Evolutionary conservation across 2,797 vertebrate genomes (phyloP).

Genomic region (Hemibagrus guttatus): DNA sequence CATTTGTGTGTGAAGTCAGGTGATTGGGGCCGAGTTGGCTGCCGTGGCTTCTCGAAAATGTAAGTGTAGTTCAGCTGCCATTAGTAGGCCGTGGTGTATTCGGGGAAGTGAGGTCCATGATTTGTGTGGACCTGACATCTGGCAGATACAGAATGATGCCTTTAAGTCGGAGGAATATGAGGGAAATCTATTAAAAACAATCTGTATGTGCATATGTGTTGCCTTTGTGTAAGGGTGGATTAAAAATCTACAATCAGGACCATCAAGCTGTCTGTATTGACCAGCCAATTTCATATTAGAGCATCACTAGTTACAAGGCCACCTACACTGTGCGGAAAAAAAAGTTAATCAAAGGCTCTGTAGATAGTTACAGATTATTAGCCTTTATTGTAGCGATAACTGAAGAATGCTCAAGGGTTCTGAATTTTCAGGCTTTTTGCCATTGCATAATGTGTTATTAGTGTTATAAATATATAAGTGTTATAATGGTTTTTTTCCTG

Average conservation of each 20-base stretch:
- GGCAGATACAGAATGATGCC: neutral
- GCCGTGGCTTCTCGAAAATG: no score
- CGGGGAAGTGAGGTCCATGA: no score
- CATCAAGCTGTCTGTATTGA: neutral
- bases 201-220: neutral
- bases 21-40: no score
- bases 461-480: no score
- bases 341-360: neutral
- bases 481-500: neutral
- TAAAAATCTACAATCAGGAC: neutral
- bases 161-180: neutral
- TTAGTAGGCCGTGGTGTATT: no score
- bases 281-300: neutral
- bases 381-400: neutral
- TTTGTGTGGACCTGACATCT: neutral
- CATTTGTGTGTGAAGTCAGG: no score
- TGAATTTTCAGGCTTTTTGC: neutral
- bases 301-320: neutral
- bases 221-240: neutral
- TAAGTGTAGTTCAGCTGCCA: no score
- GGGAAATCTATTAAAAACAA: neutral
- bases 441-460: neutral
- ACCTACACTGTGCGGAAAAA: neutral
- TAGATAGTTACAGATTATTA: neutral
- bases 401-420: neutral